Base-by-base conservation (phyloP, 2,113 vertebrate species). In the Callopanchax toddi region DNA sequence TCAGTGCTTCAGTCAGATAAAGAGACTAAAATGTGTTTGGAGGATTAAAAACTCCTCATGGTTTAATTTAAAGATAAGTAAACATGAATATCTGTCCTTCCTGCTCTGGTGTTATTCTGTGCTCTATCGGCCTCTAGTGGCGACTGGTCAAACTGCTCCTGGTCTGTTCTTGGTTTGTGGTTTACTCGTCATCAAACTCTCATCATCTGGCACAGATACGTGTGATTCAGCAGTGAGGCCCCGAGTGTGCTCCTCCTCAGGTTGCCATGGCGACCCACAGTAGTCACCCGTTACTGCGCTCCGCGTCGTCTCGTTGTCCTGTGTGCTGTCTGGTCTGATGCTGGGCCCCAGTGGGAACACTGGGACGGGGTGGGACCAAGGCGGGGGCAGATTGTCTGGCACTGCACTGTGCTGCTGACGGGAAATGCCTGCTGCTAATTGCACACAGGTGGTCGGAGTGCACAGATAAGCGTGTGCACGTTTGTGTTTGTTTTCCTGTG, bases 371-470 rank as follows among this genome's bases (percentile, higher is more conserved):
- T 32, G 29, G 29, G 29, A 7, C 6, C 1, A 52, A 37, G 4
- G 61, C 17, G 58, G 65, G 63, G 71, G 81, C 74, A 39, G 65
- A 76, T 78, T 83, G 87, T 78, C 79, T 70, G 86, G 88, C 81
- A 89, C 63, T 64, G 80, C 68, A 3, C 61, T 18, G 75, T 67
- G 58, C 66, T 46, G 74, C 83, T 89, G 84, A 89, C 76, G 81
- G 85, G 87, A 91, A 91, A 87, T 86, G 85, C 77, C 82, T 87
- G 67, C 74, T 87, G 67, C 70, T 91, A 89, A 91, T 89, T 87
- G 83, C 85, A 87, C 78, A 85, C 89, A 89, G 89, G 85, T 91
- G 88, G 82, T 71, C 26, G 6, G 1, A 22, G 67, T 5, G 13
- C 67, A 60, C 69, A 26, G 49, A 65, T 60, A 36, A 68, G 50